phyloP scores from a whole-genome alignment of 2,888 invertebrate species.

The Chydorus sphaericus region DNA sequence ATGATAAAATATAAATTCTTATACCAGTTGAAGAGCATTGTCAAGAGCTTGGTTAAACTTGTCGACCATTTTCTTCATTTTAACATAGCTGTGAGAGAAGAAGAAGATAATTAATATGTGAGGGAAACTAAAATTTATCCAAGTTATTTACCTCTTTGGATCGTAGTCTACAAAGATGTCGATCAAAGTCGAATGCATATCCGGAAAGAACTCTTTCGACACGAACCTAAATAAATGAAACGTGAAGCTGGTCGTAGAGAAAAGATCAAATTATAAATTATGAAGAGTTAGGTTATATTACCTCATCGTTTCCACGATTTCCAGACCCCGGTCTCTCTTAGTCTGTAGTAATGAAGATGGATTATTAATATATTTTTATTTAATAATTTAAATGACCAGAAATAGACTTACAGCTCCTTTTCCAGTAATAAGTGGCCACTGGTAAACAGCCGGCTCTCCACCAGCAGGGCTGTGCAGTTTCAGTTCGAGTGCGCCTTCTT shows the following conservation, averaged over 20 bases:
- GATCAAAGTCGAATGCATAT: no score
- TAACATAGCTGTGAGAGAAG: slow-evolving; percentile 50
- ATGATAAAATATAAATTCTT: neutral
- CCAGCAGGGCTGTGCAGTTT: slow-evolving; percentile 94
- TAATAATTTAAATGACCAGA: no score
- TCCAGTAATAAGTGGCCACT: slow-evolving; percentile 89
- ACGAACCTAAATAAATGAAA: no score
- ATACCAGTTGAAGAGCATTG: slow-evolving; percentile 74
- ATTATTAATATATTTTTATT: no score
- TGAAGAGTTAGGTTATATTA: no score
- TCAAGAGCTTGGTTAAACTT: slow-evolving; percentile 89
- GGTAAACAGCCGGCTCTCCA: slow-evolving; percentile 85
- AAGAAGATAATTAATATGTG: no score
- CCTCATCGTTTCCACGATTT: slow-evolving; percentile 84
- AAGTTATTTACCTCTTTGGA: no score
- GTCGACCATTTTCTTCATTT: slow-evolving; percentile 84
- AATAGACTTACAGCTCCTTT: slow-evolving; percentile 64
- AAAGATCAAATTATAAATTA: no score
- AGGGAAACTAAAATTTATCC: no score
- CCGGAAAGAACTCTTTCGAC: no score
- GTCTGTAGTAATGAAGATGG: slow-evolving; percentile 49
- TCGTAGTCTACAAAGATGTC: no score
- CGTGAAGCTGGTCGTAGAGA: no score
- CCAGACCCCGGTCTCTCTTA: slow-evolving; percentile 77
- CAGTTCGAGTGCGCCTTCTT: slow-evolving; percentile 45